Conservation (phyloP, 1,140 invertebrate genomes). For the Eufriesea mexicana region DNA sequence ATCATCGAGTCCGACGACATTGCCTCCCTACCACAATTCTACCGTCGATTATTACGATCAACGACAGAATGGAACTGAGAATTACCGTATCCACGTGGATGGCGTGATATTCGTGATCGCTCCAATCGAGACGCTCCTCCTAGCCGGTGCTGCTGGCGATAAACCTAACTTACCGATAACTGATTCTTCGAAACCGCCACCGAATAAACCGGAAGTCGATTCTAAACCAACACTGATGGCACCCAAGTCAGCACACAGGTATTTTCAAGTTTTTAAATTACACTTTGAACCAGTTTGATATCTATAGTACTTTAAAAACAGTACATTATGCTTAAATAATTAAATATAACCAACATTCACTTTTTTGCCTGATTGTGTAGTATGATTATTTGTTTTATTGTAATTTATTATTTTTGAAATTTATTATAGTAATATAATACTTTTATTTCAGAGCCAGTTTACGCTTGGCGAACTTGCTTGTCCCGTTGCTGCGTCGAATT, state of each 20-base stretch:
- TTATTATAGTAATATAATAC: neutral
- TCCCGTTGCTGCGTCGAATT: conserved; percentile 72
- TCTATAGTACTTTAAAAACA: neutral
- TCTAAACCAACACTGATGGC: conserved; percentile 17
- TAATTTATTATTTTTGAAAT: neutral
- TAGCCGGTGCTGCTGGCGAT: conserved; percentile 67
- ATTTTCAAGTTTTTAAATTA: neutral
- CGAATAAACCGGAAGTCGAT: conserved; percentile 45
- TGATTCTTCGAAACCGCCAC: conserved; percentile 10
- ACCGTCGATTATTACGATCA: conserved; percentile 84
- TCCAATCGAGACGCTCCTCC: conserved; percentile 83
- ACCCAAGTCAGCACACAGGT: conserved; percentile 54
- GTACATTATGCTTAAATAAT: neutral
- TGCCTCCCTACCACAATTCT: neutral
- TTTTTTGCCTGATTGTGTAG: neutral
- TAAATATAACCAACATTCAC: neutral
- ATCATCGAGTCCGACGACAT: neutral
- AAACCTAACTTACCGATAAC: conserved; percentile 58
- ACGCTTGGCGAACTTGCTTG: conserved; percentile 71
- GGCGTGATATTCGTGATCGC: conserved; percentile 86
- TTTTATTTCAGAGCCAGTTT: conserved; percentile 69
- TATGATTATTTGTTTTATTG: neutral
- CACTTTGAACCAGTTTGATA: too few species aligned
- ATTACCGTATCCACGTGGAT: conserved; percentile 86
- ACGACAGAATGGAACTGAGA: conserved; percentile 87